These are phyloP conservation scores for Fukomys damarensis DNA, from an alignment of 2,113 vertebrate genomes.

Conservation along the genomic window DNA sequence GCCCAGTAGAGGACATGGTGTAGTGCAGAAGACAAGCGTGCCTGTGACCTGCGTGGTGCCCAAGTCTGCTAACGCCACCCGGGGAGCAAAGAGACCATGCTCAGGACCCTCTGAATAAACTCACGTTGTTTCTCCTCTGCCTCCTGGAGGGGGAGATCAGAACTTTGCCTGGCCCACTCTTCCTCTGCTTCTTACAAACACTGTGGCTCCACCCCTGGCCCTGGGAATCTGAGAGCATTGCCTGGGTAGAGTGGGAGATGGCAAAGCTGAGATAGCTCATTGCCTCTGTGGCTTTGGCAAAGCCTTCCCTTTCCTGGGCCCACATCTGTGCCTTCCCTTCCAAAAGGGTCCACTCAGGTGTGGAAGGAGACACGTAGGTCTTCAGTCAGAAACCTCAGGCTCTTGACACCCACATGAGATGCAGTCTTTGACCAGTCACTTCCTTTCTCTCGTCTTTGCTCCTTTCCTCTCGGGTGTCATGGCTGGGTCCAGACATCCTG, in stretches of 20 bases:
- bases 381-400: neutral
- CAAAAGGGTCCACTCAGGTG: neutral
- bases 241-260: neutral
- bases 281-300: neutral
- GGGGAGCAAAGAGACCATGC: neutral
- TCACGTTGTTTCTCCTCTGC: neutral
- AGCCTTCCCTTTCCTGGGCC: neutral
- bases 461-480: neutral
- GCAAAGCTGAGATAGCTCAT: neutral
- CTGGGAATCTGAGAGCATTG: neutral
- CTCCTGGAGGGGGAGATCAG: neutral
- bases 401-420: neutral
- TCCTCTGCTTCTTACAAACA: neutral
- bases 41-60: accelerated
- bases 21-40: neutral
- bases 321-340: neutral
- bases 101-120: neutral
- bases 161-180: neutral
- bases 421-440: neutral
- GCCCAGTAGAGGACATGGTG: neutral
- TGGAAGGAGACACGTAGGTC: neutral
- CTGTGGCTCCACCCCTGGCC: accelerated
- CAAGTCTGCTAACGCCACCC: neutral
- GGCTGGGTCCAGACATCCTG: no score
- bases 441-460: neutral